Percentiles rank a stretch among this genome's conserved stretches.
These are phyloP conservation scores for Cathartes aura DNA, from an alignment of 2,113 vertebrate genomes.

Conservation along the genomic window DNA sequence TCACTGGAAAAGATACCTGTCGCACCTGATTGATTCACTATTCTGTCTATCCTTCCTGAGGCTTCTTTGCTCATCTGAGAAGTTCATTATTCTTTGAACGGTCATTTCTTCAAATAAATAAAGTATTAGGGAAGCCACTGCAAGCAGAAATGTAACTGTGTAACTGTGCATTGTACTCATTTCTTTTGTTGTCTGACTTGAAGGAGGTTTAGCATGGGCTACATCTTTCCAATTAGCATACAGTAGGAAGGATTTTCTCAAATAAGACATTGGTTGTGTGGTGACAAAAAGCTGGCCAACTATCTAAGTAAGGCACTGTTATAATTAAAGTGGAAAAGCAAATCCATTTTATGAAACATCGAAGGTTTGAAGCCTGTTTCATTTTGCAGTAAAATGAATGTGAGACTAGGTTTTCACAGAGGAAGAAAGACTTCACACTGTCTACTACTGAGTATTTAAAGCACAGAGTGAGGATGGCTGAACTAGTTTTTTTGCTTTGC, in stretches of 20 bases:
- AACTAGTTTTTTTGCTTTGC: background rate
- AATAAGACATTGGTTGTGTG: background rate
- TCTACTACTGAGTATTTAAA: constrained; percentile 4
- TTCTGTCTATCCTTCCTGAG: background rate
- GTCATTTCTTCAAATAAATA: background rate
- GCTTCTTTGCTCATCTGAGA: background rate
- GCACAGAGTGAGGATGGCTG: background rate
- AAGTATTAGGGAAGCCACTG: background rate
- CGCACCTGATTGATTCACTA: background rate
- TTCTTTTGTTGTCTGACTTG: background rate
- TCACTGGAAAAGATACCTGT: background rate
- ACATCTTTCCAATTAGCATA: background rate
- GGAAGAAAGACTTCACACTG: constrained; percentile 7
- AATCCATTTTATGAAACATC: background rate
- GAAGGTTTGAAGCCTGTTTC: background rate
- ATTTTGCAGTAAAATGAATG: background rate
- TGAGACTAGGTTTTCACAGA: background rate
- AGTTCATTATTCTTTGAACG: background rate
- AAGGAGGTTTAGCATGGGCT: background rate
- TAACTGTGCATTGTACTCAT: background rate
- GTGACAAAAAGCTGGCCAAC: background rate
- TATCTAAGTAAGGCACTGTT: background rate
- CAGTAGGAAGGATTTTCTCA: background rate
- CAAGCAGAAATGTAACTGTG: background rate
- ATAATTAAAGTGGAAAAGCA: constrained; percentile 20